These are phyloP conservation scores for Zonitis immaculata DNA, from an alignment of 2,888 invertebrate species.

Conservation along the genomic window DNA sequence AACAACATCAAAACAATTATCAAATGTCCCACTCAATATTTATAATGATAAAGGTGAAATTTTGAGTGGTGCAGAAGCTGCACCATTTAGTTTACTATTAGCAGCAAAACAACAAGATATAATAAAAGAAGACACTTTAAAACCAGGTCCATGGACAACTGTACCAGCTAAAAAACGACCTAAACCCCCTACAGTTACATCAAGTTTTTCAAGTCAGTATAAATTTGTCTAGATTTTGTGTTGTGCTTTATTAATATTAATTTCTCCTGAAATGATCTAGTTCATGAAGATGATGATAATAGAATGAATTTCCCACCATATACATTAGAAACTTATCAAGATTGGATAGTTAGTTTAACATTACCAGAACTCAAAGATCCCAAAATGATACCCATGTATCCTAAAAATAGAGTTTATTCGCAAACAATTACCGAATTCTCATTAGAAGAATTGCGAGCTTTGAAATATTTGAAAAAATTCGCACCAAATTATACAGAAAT, in stretches of 20 bases:
- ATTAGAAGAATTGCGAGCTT: conserved; percentile 70
- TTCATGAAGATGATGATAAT: conserved; percentile 60
- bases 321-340: conserved; percentile 52
- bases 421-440: conserved; percentile 63
- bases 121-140: conserved; percentile 66
- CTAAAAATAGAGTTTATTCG: conserved; percentile 61
- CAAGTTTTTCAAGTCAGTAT: conserved; percentile 48
- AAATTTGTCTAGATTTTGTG: conserved; percentile 6
- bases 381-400: conserved; percentile 62
- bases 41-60: conserved; percentile 48
- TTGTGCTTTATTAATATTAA: neutral
- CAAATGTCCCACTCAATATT: conserved; percentile 36
- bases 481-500: conserved; percentile 17
- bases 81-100: conserved; percentile 53
- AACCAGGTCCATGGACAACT: conserved; percentile 66
- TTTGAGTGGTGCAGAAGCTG: conserved; percentile 34
- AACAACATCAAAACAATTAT: conserved; percentile 33
- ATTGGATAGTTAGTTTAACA: conserved; percentile 55
- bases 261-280: conserved; percentile 43
- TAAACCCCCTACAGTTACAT: conserved; percentile 34
- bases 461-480: conserved; percentile 9
- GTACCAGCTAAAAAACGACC: conserved; percentile 44
- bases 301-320: conserved; percentile 33
- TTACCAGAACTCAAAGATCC: conserved; percentile 61
- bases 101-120: conserved; percentile 53